Evolutionary conservation across 2,888 invertebrate species (phyloP), one percentile per base, ranked within the genome.

Genomic region (Ferrisia virgata): DNA sequence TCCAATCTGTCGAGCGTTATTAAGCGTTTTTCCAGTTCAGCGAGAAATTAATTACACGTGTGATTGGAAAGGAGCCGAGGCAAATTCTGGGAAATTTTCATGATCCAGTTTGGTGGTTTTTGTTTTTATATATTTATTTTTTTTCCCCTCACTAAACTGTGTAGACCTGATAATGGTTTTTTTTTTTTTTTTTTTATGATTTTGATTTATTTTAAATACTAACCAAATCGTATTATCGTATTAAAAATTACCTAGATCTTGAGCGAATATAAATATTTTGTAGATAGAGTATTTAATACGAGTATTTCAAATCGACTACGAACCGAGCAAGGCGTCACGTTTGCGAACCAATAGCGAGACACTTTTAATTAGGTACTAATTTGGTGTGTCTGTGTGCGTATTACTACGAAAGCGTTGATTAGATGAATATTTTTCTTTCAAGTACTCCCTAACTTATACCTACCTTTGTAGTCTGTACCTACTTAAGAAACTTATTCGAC

Each of bases 21-120:
- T 25, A 64, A 64, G 25, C 58, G 40, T 36, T 64, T 64, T 40
- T 53, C 36, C 53, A 40, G 31, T 43, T 39, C 28, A 53, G 81
- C 36, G 79, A 79, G 53, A 84, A 79, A 33, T 72, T 72, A 72
- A 72, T 72, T 72, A 33, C 72, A 72, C 33, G 72, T 72, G 72
- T 33, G 33, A 33, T 72, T 33, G 72, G 72, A 72, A 33, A 33
- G 72, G 72, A 72, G n/a, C 33, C n/a, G 72, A 72, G n/a, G 72
- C n/a, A 1, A 72, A 72, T 72, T 72, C 72, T 33, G 13, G 72
- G 72, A 72, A 72, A 36, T 9, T 25, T 64, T 64, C 8, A n/a
- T 72, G 33, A 72, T 72, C 72, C 33, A 72, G 72, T 72, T n/a
- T n/a, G n/a, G n/a, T n/a, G n/a, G n/a, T n/a, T 72, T 33, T 58